phyloP scores from a whole-genome alignment of 2,888 invertebrate genomes.

The Ennomos quercinarius region DNA sequence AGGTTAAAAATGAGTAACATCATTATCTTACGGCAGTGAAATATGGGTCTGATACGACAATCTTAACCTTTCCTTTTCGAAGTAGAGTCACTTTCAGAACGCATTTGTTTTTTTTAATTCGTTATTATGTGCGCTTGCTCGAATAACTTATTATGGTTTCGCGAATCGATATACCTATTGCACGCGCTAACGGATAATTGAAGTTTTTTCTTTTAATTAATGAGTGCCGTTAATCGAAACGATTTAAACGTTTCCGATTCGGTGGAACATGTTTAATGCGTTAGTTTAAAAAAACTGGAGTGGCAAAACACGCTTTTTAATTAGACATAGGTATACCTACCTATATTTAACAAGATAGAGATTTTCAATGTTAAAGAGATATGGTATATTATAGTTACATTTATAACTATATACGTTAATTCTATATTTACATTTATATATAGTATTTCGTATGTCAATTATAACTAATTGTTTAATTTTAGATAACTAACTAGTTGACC shows the following conservation, averaged over 20 bases:
- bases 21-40: constrained; percentile 57
- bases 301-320: constrained; percentile 46
- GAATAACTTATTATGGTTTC: constrained; percentile 51
- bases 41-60: constrained; percentile 57
- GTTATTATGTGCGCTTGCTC: constrained; percentile 48
- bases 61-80: constrained; percentile 60
- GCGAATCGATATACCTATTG: constrained; percentile 47
- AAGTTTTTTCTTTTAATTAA: constrained; percentile 51
- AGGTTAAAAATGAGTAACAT: constrained; percentile 52
- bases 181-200: constrained; percentile 37
- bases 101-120: constrained; percentile 39
- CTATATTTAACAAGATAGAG: constrained; percentile 36
- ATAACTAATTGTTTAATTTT: no score
- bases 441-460: no score
- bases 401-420: no score
- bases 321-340: no score
- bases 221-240: constrained; percentile 63
- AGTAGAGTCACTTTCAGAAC: constrained; percentile 42
- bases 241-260: constrained; percentile 69
- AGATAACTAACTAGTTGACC: no score
- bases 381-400: no score
- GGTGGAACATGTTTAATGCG: constrained; percentile 54
- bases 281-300: constrained; percentile 41
- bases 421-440: no score
- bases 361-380: constrained; percentile 21